These are phyloP conservation scores for Sarcophaga carnaria DNA, from an alignment of 2,888 invertebrate genomes.

Conservation along the genomic window DNA sequence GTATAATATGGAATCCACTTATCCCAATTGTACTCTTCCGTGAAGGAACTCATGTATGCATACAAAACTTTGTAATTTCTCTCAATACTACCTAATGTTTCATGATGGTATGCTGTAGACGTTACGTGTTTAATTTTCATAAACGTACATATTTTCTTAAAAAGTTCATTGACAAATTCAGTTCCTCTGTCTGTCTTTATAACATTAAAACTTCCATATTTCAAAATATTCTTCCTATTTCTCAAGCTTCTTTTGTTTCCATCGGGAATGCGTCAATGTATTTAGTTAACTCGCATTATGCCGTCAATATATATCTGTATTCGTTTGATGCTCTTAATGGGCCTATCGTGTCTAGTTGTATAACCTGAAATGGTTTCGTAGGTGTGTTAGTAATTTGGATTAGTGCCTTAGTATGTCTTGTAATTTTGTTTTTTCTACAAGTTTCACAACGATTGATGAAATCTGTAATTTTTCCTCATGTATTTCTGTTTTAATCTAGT, in stretches of 20 bases:
- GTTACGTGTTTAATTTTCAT: not conserved
- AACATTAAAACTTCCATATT: not conserved
- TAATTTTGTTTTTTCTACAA: too few species aligned
- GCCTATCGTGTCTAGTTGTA: not conserved
- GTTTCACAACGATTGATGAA: too few species aligned
- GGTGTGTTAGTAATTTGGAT: slow-evolving; percentile 5
- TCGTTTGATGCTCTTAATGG: not conserved
- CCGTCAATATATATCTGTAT: too few species aligned
- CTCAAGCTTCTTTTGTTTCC: too few species aligned
- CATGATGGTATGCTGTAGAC: too few species aligned
- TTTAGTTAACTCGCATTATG: too few species aligned
- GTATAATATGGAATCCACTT: not conserved
- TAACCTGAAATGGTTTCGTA: slow-evolving; percentile 6
- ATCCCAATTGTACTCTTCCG: not conserved
- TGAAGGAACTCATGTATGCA: not conserved
- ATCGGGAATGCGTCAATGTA: too few species aligned
- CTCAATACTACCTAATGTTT: not conserved
- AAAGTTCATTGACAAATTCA: not conserved
- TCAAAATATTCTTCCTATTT: not conserved
- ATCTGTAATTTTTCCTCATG: too few species aligned
- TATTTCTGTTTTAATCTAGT: too few species aligned
- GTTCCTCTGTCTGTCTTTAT: not conserved
- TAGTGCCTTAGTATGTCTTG: too few species aligned
- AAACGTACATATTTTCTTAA: not conserved
- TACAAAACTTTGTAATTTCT: not conserved